Evolutionary conservation across 2,113 vertebrate genomes (phyloP), one percentile per base, ranked within the genome.

Genomic region (Drymodes brunneopygia): DNA sequence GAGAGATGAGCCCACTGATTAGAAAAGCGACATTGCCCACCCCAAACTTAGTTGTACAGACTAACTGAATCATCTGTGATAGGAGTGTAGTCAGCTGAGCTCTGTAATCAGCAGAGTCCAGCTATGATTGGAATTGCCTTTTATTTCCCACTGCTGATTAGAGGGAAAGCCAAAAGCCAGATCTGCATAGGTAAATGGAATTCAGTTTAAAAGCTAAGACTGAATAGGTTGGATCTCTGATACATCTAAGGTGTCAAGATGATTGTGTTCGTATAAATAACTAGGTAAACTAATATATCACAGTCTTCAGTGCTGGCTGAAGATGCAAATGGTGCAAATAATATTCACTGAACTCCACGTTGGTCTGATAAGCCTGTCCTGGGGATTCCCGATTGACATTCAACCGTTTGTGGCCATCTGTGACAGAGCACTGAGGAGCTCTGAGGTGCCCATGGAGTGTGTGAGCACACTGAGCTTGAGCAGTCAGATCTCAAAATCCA

Each of bases 71-170:
- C 57, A 54, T 94, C 74, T 86, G 10, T 88, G 53, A 75, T 45
- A 92, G 57, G 3, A 88, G 31, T 57, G 45, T 65, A 54, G 81
- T 86, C 90, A 80, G 2, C 78, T 72, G 81, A 93, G 87, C 61
- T 89, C 47, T 65, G 18, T 86, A 89, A 92, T 92, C 90, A 92
- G 27, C 57, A 74, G 66, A 74, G 70, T 93, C 81, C 81, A 90
- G 45, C 79, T 58, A 80, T 83, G 79, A 90, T n/a, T 93, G 74
- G 85, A 94, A 90, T 90, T 97, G 64, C 57, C 38, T 91, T 81
- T 82, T 88, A 64, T 88, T 88, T 90, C 57, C 62, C 48, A 31
- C 35, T 4, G 2, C 58, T 90, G 79, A 77, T 96, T 90, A 71
- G 54, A 71, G 62, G 29, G 45, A 90, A 69, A 90, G 53, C 67